phyloP scores from a whole-genome alignment of 2,888 invertebrate species.

The Cantharis rustica region DNA sequence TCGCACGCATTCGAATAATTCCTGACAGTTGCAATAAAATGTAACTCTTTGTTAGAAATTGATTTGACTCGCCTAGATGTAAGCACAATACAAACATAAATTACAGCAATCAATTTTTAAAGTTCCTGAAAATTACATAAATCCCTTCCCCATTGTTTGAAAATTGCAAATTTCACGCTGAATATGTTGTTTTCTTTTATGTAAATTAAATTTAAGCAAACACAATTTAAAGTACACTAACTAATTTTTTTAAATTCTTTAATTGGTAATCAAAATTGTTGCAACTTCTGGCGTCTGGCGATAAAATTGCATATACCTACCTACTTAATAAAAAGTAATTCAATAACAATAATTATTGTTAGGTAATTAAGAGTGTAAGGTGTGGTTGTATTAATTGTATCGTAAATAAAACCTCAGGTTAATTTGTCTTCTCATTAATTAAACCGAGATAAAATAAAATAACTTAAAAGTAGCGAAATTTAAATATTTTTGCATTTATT shows the following conservation, averaged over 20 bases:
- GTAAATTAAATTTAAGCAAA: not conserved
- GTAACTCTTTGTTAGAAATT: conserved; percentile 20
- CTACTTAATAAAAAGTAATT: not conserved
- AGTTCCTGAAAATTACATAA: conserved; percentile 21
- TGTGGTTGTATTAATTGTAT: not conserved
- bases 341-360: not conserved
- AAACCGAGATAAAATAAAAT: not conserved
- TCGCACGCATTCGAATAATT: not conserved
- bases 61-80: conserved; percentile 26
- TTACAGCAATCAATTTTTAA: conserved; percentile 18
- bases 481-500: not conserved
- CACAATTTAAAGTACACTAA: not conserved
- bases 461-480: not conserved
- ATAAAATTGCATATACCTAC: not conserved
- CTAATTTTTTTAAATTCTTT: not conserved
- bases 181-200: not conserved
- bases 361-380: not conserved
- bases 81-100: conserved; percentile 26
- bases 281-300: not conserved
- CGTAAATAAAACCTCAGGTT: not conserved
- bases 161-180: conserved; percentile 16
- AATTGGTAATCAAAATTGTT: not conserved
- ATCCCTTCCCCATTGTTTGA: conserved; percentile 18
- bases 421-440: not conserved
- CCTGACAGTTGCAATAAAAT: conserved; percentile 26